Percentiles rank a stretch among this genome's conserved stretches.
phyloP scores from a whole-genome alignment of 2,797 vertebrate genomes.

The Danionella dracula region DNA sequence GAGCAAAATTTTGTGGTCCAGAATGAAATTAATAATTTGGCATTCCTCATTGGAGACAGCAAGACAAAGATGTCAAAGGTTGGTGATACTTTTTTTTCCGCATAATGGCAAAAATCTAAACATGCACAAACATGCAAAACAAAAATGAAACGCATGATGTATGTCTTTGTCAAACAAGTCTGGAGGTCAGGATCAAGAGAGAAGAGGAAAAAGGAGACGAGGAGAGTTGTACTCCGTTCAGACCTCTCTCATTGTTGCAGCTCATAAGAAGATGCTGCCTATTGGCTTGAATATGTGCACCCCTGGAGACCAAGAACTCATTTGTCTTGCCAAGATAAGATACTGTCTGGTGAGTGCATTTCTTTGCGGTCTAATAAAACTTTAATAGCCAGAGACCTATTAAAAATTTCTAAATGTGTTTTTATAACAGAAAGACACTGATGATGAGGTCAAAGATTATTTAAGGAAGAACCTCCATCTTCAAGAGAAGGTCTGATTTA shows the following conservation, averaged over 20 bases:
- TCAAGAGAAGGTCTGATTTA: conserved; percentile 82
- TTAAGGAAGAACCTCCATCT: conserved; percentile 89
- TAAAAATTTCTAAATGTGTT: conserved; percentile 4
- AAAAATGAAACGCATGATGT: too few relatives aligned
- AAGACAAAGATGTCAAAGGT: conserved; percentile 99
- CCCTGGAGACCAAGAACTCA: conserved; percentile 95
- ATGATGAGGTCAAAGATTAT: conserved; percentile 94
- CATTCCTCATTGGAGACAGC: conserved; percentile 91
- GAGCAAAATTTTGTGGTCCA: conserved; percentile 96
- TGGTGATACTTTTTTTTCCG: too few relatives aligned
- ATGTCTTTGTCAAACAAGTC: conserved; percentile 66
- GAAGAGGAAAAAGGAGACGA: conserved; percentile 86
- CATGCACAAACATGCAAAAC: too few relatives aligned
- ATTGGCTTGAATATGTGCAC: conserved; percentile 98
- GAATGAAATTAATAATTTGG: conserved; percentile 99
- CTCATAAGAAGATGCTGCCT: conserved; percentile 96
- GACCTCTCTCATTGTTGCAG: conserved; percentile 92
- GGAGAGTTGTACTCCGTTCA: conserved; percentile 95
- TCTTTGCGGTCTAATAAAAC: not conserved
- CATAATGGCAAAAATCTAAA: too few relatives aligned
- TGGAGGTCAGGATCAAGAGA: conserved; percentile 91
- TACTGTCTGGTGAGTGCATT: conserved; percentile 80
- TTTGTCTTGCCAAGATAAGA: conserved; percentile 88
- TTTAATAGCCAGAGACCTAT: not conserved
- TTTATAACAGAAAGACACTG: conserved; percentile 84